Percentiles rank a stretch among this genome's conserved stretches.
Evolutionary conservation across 2,888 invertebrate species (phyloP).

Genomic region (Trachelus troglodyta): DNA sequence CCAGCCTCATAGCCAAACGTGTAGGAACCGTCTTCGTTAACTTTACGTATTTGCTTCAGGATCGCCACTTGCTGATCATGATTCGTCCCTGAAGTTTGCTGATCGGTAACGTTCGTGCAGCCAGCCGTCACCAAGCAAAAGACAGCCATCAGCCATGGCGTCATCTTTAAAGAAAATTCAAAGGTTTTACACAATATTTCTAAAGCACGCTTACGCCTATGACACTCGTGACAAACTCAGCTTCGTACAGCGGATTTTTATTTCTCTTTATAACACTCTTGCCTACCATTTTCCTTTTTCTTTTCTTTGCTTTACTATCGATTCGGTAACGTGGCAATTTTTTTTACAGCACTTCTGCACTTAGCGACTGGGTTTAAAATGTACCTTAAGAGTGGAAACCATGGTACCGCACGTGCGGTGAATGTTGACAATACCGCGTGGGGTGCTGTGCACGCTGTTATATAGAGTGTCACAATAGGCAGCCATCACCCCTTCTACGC

Average conservation of each 20-base stretch:
- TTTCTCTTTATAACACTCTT: not conserved
- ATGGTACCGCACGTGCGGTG: conserved; percentile 65
- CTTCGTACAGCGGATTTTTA: not conserved
- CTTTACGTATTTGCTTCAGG: conserved; percentile 82
- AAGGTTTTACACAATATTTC: not conserved
- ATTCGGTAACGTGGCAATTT: not conserved
- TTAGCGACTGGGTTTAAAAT: conserved; percentile 1
- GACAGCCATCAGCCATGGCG: conserved; percentile 64
- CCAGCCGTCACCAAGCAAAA: conserved; percentile 61
- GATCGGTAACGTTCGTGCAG: conserved; percentile 62
- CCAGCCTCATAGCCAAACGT: conserved; percentile 88
- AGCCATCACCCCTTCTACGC: conserved; percentile 46
- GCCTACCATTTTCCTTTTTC: not conserved
- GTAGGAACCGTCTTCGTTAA: conserved; percentile 86
- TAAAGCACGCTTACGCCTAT: not conserved
- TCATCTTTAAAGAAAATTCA: conserved; percentile 55
- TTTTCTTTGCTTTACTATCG: not conserved
- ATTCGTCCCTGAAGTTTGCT: conserved; percentile 71
- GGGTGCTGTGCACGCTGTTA: conserved; percentile 56
- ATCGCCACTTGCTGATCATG: conserved; percentile 80
- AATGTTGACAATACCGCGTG: conserved; percentile 63
- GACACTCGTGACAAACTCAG: not conserved
- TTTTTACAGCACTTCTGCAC: not conserved
- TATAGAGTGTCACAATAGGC: conserved; percentile 63
- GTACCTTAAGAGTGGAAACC: conserved; percentile 64